These are phyloP conservation scores for Pogonocherus hispidulus DNA, from an alignment of 2,888 invertebrate genomes.

Conservation along the genomic window DNA sequence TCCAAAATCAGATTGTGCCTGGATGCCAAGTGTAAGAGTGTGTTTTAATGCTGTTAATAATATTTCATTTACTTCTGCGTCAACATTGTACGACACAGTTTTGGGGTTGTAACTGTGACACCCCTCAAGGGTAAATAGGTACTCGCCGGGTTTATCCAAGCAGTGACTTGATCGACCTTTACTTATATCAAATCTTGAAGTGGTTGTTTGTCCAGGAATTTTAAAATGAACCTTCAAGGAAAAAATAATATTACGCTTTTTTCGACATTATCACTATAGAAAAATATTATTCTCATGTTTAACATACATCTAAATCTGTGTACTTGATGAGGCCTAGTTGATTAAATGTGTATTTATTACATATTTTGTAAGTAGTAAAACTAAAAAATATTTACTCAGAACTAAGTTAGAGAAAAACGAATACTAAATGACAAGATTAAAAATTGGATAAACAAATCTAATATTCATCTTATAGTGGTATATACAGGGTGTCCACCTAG, in stretches of 20 bases:
- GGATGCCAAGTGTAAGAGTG: slow-evolving; percentile 56
- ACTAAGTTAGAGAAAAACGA: too few species aligned
- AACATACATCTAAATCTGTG: neutral
- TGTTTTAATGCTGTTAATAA: slow-evolving; percentile 63
- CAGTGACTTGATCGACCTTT: slow-evolving; percentile 83
- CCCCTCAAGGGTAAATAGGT: slow-evolving; percentile 80
- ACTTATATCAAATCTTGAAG: slow-evolving; percentile 67
- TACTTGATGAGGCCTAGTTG: neutral
- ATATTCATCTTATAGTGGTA: too few species aligned
- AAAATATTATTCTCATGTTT: too few species aligned
- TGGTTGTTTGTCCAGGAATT: slow-evolving; percentile 55
- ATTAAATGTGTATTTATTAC: too few species aligned
- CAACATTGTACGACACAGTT: slow-evolving; percentile 65
- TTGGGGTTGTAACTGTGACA: slow-evolving; percentile 82
- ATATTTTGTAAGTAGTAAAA: too few species aligned
- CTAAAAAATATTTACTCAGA: too few species aligned
- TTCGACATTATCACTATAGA: too few species aligned
- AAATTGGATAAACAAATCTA: too few species aligned
- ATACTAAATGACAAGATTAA: too few species aligned
- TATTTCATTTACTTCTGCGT: slow-evolving; percentile 64
- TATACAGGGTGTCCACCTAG: too few species aligned
- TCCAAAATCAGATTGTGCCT: slow-evolving; percentile 57
- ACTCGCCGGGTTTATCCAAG: slow-evolving; percentile 78
- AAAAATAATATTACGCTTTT: too few species aligned
- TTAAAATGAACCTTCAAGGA: slow-evolving; percentile 69